A percentile compares a stretch with the other conserved stretches of the same genome.
Evolutionary conservation across 1,140 invertebrate genomes (phyloP).

Genomic region (Asobara japonica): DNA sequence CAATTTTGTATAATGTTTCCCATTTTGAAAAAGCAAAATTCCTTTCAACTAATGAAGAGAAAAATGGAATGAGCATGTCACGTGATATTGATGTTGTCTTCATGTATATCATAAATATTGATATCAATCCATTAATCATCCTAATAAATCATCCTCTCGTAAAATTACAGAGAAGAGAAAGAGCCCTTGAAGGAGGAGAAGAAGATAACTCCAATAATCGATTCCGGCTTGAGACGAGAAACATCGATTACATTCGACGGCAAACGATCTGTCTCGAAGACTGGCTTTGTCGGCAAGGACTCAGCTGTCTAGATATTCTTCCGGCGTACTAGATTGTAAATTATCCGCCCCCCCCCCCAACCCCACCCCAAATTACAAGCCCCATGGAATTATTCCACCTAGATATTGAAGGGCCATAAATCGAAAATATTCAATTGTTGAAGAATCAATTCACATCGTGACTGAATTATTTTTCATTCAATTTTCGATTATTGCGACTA

Average conservation of each 20-base stretch:
- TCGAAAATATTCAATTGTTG: background rate
- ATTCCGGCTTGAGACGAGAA: conserved; percentile 76
- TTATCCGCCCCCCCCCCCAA: too few relatives aligned
- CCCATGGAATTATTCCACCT: conserved; percentile 36
- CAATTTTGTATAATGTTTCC: too few relatives aligned
- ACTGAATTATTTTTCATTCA: background rate
- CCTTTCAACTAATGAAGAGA: conserved; percentile 4
- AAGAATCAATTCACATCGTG: conserved; percentile 1
- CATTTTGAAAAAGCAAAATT: too few relatives aligned
- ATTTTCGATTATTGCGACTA: conserved; percentile 17
- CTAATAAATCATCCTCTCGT: background rate
- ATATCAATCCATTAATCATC: conserved; percentile 10
- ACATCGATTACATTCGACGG: conserved; percentile 84
- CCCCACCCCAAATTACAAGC: background rate
- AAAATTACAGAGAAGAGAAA: conserved; percentile 78
- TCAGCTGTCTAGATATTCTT: conserved; percentile 80
- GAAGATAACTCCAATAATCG: conserved; percentile 70
- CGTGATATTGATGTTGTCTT: conserved; percentile 28
- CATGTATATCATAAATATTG: background rate
- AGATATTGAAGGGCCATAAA: conserved; percentile 22
- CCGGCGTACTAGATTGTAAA: conserved; percentile 69
- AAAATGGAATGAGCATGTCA: conserved; percentile 34
- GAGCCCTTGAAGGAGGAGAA: conserved; percentile 77
- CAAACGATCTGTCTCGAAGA: conserved; percentile 80
- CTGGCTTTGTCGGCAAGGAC: conserved; percentile 84